Percentiles rank a stretch among this genome's conserved stretches.
These are phyloP conservation scores for Mugil cephalus DNA, from an alignment of 2,113 vertebrate genomes.

Conservation along the genomic window DNA sequence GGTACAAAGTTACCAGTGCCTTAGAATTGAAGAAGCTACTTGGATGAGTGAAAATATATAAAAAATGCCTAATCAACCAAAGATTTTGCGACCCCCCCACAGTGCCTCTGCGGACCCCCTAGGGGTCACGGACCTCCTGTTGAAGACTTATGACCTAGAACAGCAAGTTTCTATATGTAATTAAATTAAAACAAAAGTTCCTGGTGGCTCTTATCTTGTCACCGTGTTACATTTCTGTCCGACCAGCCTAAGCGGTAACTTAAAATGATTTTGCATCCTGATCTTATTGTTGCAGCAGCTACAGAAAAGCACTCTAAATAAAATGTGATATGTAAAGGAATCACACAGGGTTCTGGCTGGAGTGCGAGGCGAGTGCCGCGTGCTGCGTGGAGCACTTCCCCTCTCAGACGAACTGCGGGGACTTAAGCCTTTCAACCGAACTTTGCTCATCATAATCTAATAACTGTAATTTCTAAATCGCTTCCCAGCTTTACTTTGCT, in stretches of 20 bases:
- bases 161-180: too few species aligned
- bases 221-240: too few species aligned
- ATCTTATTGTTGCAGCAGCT: not conserved
- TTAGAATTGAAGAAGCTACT: too few species aligned
- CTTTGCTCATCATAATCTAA: conserved; percentile 73
- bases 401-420: conserved; percentile 53
- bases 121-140: too few species aligned
- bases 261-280: not conserved
- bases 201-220: too few species aligned
- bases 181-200: too few species aligned
- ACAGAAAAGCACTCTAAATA: not conserved
- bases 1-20: too few species aligned
- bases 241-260: not conserved
- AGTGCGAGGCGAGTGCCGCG: conserved; percentile 38
- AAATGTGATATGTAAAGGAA: conserved; percentile 21
- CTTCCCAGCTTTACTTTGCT: conserved; percentile 70
- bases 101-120: too few species aligned
- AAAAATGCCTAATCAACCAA: too few species aligned
- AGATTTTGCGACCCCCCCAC: too few species aligned
- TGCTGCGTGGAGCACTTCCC: conserved; percentile 43
- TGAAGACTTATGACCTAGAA: too few species aligned
- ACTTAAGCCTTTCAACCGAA: conserved; percentile 67
- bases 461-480: conserved; percentile 74
- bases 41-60: too few species aligned
- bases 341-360: conserved; percentile 44